These are phyloP conservation scores for Pelosia muscerda DNA, from an alignment of 2,888 invertebrate genomes.

Conservation along the genomic window DNA sequence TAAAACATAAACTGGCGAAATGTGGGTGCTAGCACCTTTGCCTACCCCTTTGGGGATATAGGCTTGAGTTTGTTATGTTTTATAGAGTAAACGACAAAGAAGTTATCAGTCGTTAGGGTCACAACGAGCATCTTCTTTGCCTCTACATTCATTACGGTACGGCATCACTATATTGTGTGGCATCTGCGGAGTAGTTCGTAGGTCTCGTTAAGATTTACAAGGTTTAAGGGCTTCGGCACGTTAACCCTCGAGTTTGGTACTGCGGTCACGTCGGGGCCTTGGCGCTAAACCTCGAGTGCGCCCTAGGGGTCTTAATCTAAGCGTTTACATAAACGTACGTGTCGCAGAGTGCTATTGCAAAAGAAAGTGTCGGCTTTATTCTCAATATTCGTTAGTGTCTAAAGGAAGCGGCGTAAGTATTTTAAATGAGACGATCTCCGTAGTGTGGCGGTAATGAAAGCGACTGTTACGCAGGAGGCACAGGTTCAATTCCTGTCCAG, in stretches of 20 bases:
- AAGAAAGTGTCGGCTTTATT: background rate
- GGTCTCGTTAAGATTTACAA: background rate
- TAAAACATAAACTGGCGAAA: too few species aligned
- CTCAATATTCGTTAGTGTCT: background rate
- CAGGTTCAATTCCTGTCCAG: too few species aligned
- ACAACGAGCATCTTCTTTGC: background rate
- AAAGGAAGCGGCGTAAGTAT: too few species aligned
- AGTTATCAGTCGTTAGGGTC: background rate
- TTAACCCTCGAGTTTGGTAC: background rate
- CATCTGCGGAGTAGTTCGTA: background rate
- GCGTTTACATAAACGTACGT: background rate
- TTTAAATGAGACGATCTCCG: too few species aligned
- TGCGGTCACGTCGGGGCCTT: slow-evolving; percentile 1
- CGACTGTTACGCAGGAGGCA: too few species aligned
- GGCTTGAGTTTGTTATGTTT: too few species aligned
- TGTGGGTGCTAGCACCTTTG: too few species aligned
- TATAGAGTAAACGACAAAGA: background rate
- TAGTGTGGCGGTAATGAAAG: too few species aligned
- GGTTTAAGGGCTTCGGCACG: background rate
- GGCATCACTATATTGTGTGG: background rate
- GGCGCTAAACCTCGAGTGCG: background rate
- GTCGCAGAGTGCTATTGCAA: background rate
- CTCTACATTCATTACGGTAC: background rate
- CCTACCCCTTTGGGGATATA: too few species aligned
- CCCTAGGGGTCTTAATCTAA: background rate